phyloP scores from a whole-genome alignment of 2,888 invertebrate species.

The Nemurella pictetii region DNA sequence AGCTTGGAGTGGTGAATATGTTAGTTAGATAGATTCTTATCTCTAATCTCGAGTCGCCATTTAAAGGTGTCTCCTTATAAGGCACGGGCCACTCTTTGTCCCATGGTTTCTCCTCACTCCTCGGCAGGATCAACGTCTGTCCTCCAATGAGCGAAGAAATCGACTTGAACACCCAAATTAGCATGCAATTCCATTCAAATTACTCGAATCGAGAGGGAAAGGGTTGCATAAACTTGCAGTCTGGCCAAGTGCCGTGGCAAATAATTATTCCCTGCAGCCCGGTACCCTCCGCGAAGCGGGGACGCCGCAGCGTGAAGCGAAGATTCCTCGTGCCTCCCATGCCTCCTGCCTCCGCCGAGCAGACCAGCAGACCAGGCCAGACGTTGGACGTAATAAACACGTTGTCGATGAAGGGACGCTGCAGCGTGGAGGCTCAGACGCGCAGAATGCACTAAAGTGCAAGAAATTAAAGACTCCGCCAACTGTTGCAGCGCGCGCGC shows the following conservation, averaged over 20 bases:
- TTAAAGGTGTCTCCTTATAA: neutral
- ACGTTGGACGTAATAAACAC: neutral
- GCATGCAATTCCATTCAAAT: neutral
- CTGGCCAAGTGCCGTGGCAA: neutral
- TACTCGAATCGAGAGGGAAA: neutral
- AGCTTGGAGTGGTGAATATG: neutral
- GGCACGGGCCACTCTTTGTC: neutral
- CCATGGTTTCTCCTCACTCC: neutral
- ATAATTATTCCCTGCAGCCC: neutral
- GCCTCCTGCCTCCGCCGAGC: neutral
- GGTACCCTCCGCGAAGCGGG: neutral
- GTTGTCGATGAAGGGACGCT: neutral
- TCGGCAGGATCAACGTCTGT: neutral
- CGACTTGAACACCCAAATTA: neutral
- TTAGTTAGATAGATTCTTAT: neutral
- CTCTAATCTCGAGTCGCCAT: neutral
- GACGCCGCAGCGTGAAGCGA: neutral
- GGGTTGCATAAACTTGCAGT: neutral
- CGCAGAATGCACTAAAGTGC: too few species aligned
- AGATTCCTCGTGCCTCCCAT: too few species aligned
- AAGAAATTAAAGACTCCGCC: neutral
- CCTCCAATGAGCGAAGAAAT: neutral
- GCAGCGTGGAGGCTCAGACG: neutral
- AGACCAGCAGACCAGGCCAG: neutral
- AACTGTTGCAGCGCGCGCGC: neutral